Percentiles rank a stretch among this genome's conserved stretches.
phyloP scores from a whole-genome alignment of 1,140 invertebrate genomes.

The Pachypeltis micranthus region DNA sequence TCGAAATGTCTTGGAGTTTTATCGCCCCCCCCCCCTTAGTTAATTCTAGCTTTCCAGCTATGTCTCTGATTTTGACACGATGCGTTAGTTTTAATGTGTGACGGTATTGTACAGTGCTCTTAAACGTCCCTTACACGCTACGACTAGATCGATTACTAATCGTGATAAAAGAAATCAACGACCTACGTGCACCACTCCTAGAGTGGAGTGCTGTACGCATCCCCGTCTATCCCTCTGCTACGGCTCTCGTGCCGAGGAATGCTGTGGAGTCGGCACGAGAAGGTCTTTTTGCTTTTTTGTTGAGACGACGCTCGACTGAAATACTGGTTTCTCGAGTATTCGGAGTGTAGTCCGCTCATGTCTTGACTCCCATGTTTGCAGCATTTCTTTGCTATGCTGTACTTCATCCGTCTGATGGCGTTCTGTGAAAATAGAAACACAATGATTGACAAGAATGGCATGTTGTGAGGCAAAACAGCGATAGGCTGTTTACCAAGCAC shows the following conservation, averaged over 20 bases:
- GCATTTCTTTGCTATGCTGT: not conserved
- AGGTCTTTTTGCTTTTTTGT: not conserved
- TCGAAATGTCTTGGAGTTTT: too few species aligned
- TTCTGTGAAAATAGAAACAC: slow-evolving; percentile 4
- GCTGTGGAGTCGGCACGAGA: not conserved
- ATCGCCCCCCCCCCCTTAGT: too few species aligned
- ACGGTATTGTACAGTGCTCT: too few species aligned
- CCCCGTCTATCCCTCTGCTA: not conserved
- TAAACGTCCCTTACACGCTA: too few species aligned
- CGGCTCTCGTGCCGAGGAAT: not conserved
- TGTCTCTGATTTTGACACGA: too few species aligned
- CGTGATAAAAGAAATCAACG: too few species aligned
- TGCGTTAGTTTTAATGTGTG: too few species aligned
- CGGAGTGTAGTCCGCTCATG: not conserved
- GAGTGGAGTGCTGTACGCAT: slow-evolving; percentile 5
- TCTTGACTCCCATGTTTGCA: slow-evolving; percentile 3
- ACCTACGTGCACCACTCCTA: slow-evolving; percentile 1
- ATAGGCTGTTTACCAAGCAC: too few species aligned
- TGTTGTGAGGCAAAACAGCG: too few species aligned
- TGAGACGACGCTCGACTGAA: not conserved
- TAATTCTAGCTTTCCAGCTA: too few species aligned
- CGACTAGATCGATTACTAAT: too few species aligned
- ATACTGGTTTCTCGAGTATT: slow-evolving; percentile 4
- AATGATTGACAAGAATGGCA: too few species aligned
- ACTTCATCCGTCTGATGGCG: slow-evolving; percentile 11